phyloP scores from a whole-genome alignment of 2,888 invertebrate species.

The Chloromyia formosa region DNA sequence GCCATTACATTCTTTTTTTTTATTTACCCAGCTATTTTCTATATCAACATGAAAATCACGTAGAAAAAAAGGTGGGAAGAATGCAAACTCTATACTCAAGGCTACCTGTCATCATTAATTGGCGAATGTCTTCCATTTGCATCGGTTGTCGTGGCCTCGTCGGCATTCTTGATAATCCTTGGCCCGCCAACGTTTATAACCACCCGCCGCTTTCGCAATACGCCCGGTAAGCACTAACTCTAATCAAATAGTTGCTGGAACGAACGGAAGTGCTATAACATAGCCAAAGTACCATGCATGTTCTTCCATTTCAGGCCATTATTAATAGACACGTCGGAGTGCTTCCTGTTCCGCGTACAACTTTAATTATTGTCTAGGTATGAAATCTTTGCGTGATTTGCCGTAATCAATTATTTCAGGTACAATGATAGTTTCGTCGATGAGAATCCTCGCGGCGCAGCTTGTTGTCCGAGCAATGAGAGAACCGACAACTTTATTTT shows the following conservation, averaged over 20 bases:
- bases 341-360: slow-evolving; percentile 35
- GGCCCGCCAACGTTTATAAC: not conserved
- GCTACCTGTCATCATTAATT: slow-evolving; percentile 35
- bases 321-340: slow-evolving; percentile 39
- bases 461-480: too few species aligned
- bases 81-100: not conserved
- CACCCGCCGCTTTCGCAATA: not conserved
- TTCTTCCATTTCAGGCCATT: slow-evolving; percentile 27
- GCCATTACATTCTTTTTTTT: too few species aligned
- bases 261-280: not conserved
- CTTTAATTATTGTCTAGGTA: slow-evolving; percentile 37
- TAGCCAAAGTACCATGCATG: not conserved
- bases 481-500: too few species aligned
- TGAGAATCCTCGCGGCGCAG: too few species aligned
- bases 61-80: too few species aligned
- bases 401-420: slow-evolving; percentile 29
- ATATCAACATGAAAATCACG: too few species aligned
- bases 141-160: slow-evolving; percentile 1
- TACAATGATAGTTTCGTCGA: not conserved
- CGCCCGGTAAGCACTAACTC: not conserved
- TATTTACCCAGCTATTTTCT: too few species aligned
- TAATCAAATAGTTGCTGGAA: slow-evolving; percentile 14
- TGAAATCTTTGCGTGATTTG: slow-evolving; percentile 34
- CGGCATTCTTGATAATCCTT: slow-evolving; percentile 14
- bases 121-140: slow-evolving; percentile 15